Conservation (phyloP, 1,140 invertebrate species). For the Lutraria rhynchaena region DNA sequence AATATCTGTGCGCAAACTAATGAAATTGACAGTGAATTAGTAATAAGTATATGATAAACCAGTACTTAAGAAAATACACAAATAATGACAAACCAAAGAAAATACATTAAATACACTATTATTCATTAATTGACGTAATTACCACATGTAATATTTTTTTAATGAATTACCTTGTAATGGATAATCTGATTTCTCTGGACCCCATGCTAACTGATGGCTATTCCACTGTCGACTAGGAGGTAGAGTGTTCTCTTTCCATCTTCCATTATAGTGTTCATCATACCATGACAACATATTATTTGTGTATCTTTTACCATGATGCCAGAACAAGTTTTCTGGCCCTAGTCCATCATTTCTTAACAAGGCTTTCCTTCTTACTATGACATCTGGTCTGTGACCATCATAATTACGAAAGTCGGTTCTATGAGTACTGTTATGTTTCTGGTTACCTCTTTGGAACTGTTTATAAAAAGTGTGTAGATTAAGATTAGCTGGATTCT, state of each 20-base stretch:
- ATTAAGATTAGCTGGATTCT: no score
- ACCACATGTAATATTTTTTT: no score
- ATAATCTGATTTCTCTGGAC: conserved; percentile 77
- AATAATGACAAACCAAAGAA: no score
- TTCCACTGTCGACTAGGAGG: conserved; percentile 75
- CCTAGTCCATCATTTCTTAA: conserved; percentile 73
- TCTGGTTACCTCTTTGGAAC: conserved; percentile 69
- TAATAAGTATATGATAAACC: no score
- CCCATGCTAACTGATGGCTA: conserved; percentile 73
- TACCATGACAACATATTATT: conserved; percentile 80
- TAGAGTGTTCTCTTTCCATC: conserved; percentile 73
- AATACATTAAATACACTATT: conserved; percentile 1
- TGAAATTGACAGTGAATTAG: no score
- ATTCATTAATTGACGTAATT: no score
- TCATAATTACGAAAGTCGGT: conserved; percentile 73
- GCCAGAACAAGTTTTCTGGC: conserved; percentile 71
- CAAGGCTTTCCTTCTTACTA: conserved; percentile 70
- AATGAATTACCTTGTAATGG: conserved; percentile 72
- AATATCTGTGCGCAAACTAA: no score
- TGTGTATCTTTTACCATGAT: conserved; percentile 76
- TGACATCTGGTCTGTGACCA: conserved; percentile 69
- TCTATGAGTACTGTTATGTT: conserved; percentile 76
- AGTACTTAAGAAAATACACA: no score
- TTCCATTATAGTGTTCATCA: conserved; percentile 79
- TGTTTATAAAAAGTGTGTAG: conserved; percentile 61